These are phyloP conservation scores for Enteromius trimaculatus DNA, from an alignment of 2,797 vertebrate species.

Conservation along the genomic window DNA sequence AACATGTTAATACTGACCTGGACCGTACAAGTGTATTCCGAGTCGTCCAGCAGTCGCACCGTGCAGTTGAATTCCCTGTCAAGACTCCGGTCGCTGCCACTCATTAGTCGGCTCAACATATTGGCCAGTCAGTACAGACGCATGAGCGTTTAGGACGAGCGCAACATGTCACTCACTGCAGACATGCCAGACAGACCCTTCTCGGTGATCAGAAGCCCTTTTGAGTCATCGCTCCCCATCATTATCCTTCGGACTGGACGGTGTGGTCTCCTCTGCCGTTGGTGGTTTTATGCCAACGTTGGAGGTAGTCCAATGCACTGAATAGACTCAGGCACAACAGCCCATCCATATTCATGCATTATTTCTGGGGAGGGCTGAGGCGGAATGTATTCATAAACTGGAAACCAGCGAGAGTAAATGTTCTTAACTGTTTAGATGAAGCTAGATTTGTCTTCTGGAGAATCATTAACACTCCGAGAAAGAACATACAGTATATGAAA, in stretches of 20 bases:
- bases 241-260: constrained; percentile 33
- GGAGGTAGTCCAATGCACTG: constrained; percentile 44
- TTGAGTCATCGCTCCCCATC: constrained; percentile 42
- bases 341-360: constrained; percentile 53
- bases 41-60: constrained; percentile 95
- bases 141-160: constrained; percentile 52
- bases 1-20: constrained; percentile 82
- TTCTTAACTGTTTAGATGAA: not conserved
- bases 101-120: constrained; percentile 97
- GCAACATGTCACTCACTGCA: constrained; percentile 53
- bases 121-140: constrained; percentile 57
- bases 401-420: constrained; percentile 7
- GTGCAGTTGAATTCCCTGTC: constrained; percentile 94
- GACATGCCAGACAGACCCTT: constrained; percentile 24
- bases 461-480: not conserved
- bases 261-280: constrained; percentile 43
- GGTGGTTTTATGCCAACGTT: constrained; percentile 43
- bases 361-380: constrained; percentile 51
- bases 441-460: not conserved
- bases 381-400: constrained; percentile 27
- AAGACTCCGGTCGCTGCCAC: constrained; percentile 95
- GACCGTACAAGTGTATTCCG: constrained; percentile 95
- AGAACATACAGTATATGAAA: not conserved
- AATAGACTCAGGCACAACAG: constrained; percentile 42
- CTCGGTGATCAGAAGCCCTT: constrained; percentile 37